A percentile compares a stretch with the other conserved stretches of the same genome.
phyloP scores from a whole-genome alignment of 2,888 invertebrate genomes.

The Drosophila tripunctata region DNA sequence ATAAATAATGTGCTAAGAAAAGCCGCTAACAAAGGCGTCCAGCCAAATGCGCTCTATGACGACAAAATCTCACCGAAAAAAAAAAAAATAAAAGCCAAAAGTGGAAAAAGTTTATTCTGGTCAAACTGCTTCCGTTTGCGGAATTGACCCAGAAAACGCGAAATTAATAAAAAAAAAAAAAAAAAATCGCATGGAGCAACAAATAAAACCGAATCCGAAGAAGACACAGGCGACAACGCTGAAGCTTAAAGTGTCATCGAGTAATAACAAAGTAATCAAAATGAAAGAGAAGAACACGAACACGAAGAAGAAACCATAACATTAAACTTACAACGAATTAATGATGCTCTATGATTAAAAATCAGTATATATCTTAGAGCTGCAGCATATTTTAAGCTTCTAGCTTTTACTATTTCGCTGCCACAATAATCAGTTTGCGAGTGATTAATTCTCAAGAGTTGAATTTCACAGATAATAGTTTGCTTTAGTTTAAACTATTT shows the following conservation, averaged over 20 bases:
- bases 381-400: no score
- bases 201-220: slow-evolving; percentile 42
- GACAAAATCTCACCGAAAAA: slow-evolving; percentile 38
- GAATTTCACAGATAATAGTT: no score
- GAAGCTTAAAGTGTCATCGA: slow-evolving; percentile 63
- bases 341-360: not conserved
- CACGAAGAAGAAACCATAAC: not conserved
- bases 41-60: slow-evolving; percentile 43
- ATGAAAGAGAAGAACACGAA: slow-evolving; percentile 4
- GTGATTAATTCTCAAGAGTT: no score
- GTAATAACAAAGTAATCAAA: slow-evolving; percentile 53
- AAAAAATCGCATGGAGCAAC: slow-evolving; percentile 43
- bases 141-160: slow-evolving; percentile 72
- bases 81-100: slow-evolving; percentile 53
- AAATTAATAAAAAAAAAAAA: slow-evolving; percentile 56
- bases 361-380: not conserved
- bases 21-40: slow-evolving; percentile 64
- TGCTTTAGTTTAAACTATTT: no score
- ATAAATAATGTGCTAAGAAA: slow-evolving; percentile 75
- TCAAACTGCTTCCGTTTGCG: slow-evolving; percentile 72
- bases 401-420: no score
- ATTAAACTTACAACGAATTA: not conserved
- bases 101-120: slow-evolving; percentile 73
- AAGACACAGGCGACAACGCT: slow-evolving; percentile 34
- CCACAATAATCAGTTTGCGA: no score